Base-by-base conservation (phyloP, 2,113 vertebrate genomes). In the Oceanites oceanicus region DNA sequence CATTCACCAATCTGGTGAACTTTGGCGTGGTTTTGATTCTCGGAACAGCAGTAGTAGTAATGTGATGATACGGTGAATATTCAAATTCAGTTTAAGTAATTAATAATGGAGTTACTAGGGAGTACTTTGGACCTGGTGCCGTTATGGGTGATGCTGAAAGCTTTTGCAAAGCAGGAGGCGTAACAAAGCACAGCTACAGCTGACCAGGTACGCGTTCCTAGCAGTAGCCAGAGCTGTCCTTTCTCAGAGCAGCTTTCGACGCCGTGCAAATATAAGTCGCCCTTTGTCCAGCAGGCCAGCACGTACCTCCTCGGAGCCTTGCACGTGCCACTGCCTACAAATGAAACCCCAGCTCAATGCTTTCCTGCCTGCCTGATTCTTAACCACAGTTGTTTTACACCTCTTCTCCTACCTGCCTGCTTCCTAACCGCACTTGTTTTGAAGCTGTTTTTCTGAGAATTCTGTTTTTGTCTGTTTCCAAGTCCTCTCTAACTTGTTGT, bases 221-320 rank as follows among this genome's bases (percentile, higher is more conserved):
- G 65, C 25, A 18, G 34, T 6, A 38, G n/a, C 25, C 18, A 34
- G 55, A 66, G 50, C 59, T 23, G 34, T 21, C 27, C 6, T 26
- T 23, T 11, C 21, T 7, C 38, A 9, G 11, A 44, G 10, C 32
- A 32, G 30, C 59, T 56, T 42, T 36, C 0, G 6, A 4, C 44
- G 6, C 10, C 21, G 0, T 10, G 45, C 53, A 52, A 3, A 11
- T n/a, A 1, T 4, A 3, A 36, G 55, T 19, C n/a, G 62, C 79
- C 56, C 63, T 62, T 55, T 55, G 71, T 20, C 44, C 73, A 7
- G 17, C 30, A 16, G 61, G 62, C 30, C n/a, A 8, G 32, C 14
- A 2, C 14, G 1, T 6, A 2, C 62, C 73, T 45, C 49, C 66
- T 26, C 11, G n/a, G 25, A 68, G 73, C 78, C 4, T 18, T 55